Evolutionary conservation across 2,888 invertebrate species (phyloP).

Genomic region (Tetropium fuscum): DNA sequence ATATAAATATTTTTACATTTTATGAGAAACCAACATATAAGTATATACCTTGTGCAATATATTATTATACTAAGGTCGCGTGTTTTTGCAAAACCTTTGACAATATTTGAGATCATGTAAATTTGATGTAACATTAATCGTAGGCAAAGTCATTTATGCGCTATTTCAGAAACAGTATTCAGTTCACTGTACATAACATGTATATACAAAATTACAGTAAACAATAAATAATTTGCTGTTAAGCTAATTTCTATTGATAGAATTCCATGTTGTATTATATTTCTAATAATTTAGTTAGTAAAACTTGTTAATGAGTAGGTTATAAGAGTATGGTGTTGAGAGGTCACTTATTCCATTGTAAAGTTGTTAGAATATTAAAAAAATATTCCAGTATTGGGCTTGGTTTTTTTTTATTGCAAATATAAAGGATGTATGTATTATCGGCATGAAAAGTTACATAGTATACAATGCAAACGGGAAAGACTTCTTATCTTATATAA

Average conservation of each 20-base stretch:
- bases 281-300: slow-evolving; percentile 36
- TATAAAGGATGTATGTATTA: no score
- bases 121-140: slow-evolving; percentile 28
- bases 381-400: slow-evolving; percentile 2
- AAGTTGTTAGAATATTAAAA: slow-evolving; percentile 50
- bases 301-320: slow-evolving; percentile 22
- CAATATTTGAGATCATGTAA: slow-evolving; percentile 34
- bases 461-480: no score
- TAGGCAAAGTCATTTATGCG: slow-evolving; percentile 24
- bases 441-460: no score
- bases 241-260: slow-evolving; percentile 47
- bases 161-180: slow-evolving; percentile 51
- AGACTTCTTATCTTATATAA: no score
- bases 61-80: slow-evolving; percentile 4
- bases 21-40: slow-evolving; percentile 18
- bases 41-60: slow-evolving; percentile 38
- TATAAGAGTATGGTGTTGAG: slow-evolving; percentile 42
- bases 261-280: slow-evolving; percentile 51
- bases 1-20: slow-evolving; percentile 27
- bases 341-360: slow-evolving; percentile 50
- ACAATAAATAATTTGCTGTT: slow-evolving; percentile 45
- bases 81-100: slow-evolving; percentile 36
- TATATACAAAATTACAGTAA: slow-evolving; percentile 48
- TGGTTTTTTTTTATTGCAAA: not conserved
- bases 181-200: slow-evolving; percentile 56